Evolutionary conservation across 2,888 invertebrate genomes (phyloP).

Genomic region (Dynastes maya): DNA sequence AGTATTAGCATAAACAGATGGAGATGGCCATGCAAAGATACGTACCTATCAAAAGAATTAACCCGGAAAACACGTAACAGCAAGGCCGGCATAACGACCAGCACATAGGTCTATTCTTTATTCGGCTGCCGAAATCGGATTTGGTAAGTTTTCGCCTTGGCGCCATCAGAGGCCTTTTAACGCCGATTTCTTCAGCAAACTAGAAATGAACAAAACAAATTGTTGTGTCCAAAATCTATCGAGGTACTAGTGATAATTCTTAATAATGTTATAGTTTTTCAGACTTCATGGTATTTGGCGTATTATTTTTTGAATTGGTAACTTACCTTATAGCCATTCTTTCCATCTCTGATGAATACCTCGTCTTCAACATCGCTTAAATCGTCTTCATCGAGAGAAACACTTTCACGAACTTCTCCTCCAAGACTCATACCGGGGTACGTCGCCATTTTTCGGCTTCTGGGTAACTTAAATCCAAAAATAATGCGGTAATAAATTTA

Average conservation of each 20-base stretch:
- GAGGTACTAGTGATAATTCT: no score
- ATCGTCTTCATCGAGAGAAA: constrained; percentile 79
- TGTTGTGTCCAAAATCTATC: not conserved
- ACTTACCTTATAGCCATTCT: constrained; percentile 75
- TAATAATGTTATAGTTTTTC: no score
- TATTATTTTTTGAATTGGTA: no score
- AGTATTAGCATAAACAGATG: constrained; percentile 25
- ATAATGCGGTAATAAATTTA: not conserved
- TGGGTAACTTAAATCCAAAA: constrained; percentile 9
- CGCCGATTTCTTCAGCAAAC: constrained; percentile 79
- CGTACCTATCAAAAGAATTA: constrained; percentile 74
- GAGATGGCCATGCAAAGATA: constrained; percentile 42
- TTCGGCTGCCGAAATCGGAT: constrained; percentile 71
- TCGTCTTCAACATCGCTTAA: constrained; percentile 85
- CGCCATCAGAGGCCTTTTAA: constrained; percentile 83
- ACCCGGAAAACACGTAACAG: constrained; percentile 77
- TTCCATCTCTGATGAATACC: constrained; percentile 83
- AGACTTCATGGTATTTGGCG: no score
- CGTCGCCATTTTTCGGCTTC: constrained; percentile 70
- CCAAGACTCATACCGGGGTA: constrained; percentile 76
- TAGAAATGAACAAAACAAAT: constrained; percentile 61
- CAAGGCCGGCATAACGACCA: constrained; percentile 77
- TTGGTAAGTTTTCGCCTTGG: constrained; percentile 76
- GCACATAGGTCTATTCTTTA: constrained; percentile 73
- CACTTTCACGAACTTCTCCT: constrained; percentile 78